Percentiles rank a stretch among this genome's conserved stretches.
phyloP scores from a whole-genome alignment of 2,888 invertebrate species.

The Monopis laevigella region DNA sequence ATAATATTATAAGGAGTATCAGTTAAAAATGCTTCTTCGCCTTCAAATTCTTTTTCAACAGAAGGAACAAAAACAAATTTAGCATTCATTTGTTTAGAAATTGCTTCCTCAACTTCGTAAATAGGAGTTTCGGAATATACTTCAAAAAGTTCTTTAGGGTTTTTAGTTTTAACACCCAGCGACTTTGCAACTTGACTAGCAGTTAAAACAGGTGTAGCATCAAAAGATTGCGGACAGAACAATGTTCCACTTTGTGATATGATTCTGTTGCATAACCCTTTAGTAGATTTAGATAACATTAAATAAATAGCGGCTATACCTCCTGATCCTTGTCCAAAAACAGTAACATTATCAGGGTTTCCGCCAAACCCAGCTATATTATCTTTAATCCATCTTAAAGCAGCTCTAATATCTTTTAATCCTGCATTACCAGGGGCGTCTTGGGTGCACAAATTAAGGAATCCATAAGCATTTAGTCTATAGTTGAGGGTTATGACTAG shows the following conservation, averaged over 20 bases:
- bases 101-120: conserved; percentile 41
- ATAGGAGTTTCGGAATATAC: conserved; percentile 38
- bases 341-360: conserved; percentile 49
- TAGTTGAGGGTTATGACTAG: conserved; percentile 60
- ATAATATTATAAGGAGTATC: conserved; percentile 55
- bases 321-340: conserved; percentile 56
- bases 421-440: conserved; percentile 60
- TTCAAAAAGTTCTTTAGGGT: conserved; percentile 35
- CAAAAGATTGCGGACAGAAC: conserved; percentile 46
- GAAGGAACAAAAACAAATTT: conserved; percentile 51
- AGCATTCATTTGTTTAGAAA: conserved; percentile 49
- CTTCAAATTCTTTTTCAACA: conserved; percentile 38
- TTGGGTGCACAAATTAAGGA: conserved; percentile 42
- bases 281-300: conserved; percentile 44
- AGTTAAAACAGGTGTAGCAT: conserved; percentile 35
- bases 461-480: conserved; percentile 54
- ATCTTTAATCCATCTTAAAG: conserved; percentile 48
- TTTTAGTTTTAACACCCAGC: conserved; percentile 34
- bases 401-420: conserved; percentile 52
- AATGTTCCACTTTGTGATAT: conserved; percentile 51
- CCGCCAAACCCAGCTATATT: conserved; percentile 49
- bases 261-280: conserved; percentile 46
- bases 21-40: conserved; percentile 46
- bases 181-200: conserved; percentile 50
- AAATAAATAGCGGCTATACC: conserved; percentile 49